Conservation (phyloP, 2,113 vertebrate species). For the pig (Sus scrofa) region T2T-Sscrofa CM000812.6:10468001-10468500, state of each 20-base stretch:
- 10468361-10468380: neutral
- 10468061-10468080: rapidly evolving
- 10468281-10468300: neutral
- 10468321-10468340: neutral
- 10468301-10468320: neutral
- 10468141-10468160: neutral
- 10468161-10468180: neutral
- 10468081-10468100: neutral
- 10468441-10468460: neutral
- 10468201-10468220: neutral
- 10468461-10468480: neutral
- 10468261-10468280: neutral
- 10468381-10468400: neutral
- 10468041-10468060: neutral
- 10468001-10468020: no score
- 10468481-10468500: neutral
- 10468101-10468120: rapidly evolving
- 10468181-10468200: neutral
- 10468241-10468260: neutral
- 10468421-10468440: rapidly evolving
- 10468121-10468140: neutral
- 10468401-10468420: no score
- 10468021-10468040: neutral
- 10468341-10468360: neutral
- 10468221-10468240: neutral